Conservation (phyloP, 2,888 invertebrate genomes). For the Agriopis aurantiaria region DNA sequence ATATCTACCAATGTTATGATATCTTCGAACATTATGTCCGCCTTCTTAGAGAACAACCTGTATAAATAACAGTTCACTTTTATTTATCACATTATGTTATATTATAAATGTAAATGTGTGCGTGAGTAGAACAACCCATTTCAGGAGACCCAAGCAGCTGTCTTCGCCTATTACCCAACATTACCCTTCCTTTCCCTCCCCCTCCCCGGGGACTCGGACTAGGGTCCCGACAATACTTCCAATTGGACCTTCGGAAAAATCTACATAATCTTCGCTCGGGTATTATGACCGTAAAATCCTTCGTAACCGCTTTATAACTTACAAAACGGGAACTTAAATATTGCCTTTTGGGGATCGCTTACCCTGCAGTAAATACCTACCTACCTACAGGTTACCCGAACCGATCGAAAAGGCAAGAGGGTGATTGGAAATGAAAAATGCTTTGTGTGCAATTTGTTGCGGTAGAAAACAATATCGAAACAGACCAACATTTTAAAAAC, state of each 20-base stretch:
- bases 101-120: conserved; percentile 8
- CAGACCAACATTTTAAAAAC: neutral
- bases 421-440: conserved; percentile 15
- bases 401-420: neutral
- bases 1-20: no score
- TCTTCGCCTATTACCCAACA: conserved; percentile 42
- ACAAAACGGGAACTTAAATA: conserved; percentile 46
- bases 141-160: conserved; percentile 40
- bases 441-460: neutral
- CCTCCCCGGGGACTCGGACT: conserved; percentile 58
- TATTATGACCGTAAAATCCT: conserved; percentile 46
- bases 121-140: conserved; percentile 19
- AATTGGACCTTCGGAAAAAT: conserved; percentile 65
- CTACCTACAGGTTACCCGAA: neutral
- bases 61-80: neutral
- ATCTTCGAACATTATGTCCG: no score
- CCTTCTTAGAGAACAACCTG: no score
- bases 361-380: conserved; percentile 3
- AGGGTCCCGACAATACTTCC: conserved; percentile 63
- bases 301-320: conserved; percentile 45
- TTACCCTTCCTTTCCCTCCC: conserved; percentile 31
- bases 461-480: neutral
- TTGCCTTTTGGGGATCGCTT: conserved; percentile 29
- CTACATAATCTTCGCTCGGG: conserved; percentile 62
- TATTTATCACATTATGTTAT: neutral